Evolutionary conservation across 2,797 vertebrate genomes (phyloP).

Genomic region (Poeciliopsis gracilis): DNA sequence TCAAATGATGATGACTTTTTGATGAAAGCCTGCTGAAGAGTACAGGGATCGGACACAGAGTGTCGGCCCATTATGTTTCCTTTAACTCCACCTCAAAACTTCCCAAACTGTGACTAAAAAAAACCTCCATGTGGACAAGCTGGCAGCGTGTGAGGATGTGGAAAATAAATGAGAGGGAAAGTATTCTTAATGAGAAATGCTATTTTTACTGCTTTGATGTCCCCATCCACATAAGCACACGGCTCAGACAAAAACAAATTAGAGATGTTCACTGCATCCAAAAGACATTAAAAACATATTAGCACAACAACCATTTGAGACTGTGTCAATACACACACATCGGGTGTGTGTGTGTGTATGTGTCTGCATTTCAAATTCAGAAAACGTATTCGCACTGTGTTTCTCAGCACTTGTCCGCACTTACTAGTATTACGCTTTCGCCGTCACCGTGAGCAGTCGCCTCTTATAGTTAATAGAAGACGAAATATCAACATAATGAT

Average conservation of each 20-base stretch:
- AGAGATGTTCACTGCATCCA: slow-evolving; percentile 83
- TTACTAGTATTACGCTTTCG: slow-evolving; percentile 56
- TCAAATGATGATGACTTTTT: slow-evolving; percentile 39
- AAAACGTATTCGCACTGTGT: slow-evolving; percentile 51
- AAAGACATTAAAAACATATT: slow-evolving; percentile 89
- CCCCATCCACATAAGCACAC: slow-evolving; percentile 82
- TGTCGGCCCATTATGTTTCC: slow-evolving; percentile 66
- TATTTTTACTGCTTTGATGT: slow-evolving; percentile 86
- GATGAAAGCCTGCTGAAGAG: slow-evolving; percentile 55
- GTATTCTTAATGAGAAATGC: slow-evolving; percentile 84
- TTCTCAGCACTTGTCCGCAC: slow-evolving; percentile 63
- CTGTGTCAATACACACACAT: slow-evolving; percentile 66
- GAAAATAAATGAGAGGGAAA: slow-evolving; percentile 85
- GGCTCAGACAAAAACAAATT: slow-evolving; percentile 87
- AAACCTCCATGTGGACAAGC: slow-evolving; percentile 77
- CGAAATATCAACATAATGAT: slow-evolving; percentile 77
- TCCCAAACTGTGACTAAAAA: slow-evolving; percentile 74
- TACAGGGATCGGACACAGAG: slow-evolving; percentile 44
- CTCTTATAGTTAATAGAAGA: slow-evolving; percentile 72
- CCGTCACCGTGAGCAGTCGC: slow-evolving; percentile 61
- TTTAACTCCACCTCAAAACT: slow-evolving; percentile 72
- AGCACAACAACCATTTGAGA: slow-evolving; percentile 80
- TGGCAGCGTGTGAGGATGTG: slow-evolving; percentile 76
- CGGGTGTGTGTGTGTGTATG: slow-evolving; percentile 7
- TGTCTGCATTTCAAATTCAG: slow-evolving; percentile 53